phyloP scores from a whole-genome alignment of 2,888 invertebrate genomes.

The Candidula unifasciata region DNA sequence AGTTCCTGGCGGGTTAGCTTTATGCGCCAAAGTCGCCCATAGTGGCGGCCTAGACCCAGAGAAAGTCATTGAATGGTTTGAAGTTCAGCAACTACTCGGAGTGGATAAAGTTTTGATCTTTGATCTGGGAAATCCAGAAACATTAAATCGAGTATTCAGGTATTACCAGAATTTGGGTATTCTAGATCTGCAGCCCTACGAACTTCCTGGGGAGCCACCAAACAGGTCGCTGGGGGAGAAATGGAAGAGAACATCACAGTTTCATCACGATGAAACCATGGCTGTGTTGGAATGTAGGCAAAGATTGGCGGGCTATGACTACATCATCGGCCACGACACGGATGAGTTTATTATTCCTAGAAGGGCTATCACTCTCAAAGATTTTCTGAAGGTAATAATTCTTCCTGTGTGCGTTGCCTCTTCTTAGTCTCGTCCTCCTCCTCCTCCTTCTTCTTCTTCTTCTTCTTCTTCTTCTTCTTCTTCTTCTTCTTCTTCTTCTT shows the following conservation, averaged over 20 bases:
- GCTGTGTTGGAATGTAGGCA: conserved; percentile 56
- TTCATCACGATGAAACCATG: conserved; percentile 54
- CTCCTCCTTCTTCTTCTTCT: too few relatives aligned
- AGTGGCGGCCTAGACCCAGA: conserved; percentile 27
- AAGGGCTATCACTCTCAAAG: conserved; percentile 43
- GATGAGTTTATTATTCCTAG: conserved; percentile 55
- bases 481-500: too few relatives aligned
- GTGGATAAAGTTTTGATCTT: conserved; percentile 44
- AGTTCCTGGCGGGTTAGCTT: conserved; percentile 12
- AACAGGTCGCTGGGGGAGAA: conserved; percentile 27
- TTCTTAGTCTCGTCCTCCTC: too few relatives aligned
- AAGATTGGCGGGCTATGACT: conserved; percentile 53
- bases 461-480: too few relatives aligned
- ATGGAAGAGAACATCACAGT: conserved; percentile 43
- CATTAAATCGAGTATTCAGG: conserved; percentile 37
- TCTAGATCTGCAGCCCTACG: conserved; percentile 46
- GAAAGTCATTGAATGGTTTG: conserved; percentile 43
- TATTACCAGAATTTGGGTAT: conserved; percentile 48
- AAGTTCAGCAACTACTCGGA: conserved; percentile 39
- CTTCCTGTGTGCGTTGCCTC: too few relatives aligned
- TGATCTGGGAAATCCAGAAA: conserved; percentile 33
- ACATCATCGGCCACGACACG: conserved; percentile 52
- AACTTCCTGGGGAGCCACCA: conserved; percentile 49
- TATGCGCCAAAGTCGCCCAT: conserved; percentile 45
- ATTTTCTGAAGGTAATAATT: conserved; percentile 49